Percentiles rank a stretch among this genome's conserved stretches.
phyloP scores from a whole-genome alignment of 2,888 invertebrate species.

The Alviniconcha strummeri region DNA sequence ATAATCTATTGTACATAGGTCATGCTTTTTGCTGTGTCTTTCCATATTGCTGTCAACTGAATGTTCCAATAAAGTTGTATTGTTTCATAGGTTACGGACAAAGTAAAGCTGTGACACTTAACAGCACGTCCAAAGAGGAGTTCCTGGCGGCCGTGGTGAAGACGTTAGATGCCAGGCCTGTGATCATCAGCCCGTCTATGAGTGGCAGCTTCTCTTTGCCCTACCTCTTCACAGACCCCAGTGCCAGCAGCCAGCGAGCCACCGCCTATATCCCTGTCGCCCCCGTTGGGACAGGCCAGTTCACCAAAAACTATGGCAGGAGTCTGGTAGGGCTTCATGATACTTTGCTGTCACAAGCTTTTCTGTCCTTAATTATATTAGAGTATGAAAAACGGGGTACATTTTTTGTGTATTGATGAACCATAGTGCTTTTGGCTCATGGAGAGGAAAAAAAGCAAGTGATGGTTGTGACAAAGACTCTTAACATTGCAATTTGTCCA shows the following conservation, averaged over 20 bases:
- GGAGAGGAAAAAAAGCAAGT: too few relatives aligned
- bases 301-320: conserved; percentile 48
- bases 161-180: conserved; percentile 59
- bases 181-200: conserved; percentile 76
- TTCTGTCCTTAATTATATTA: too few relatives aligned
- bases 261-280: conserved; percentile 74
- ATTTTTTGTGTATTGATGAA: too few relatives aligned
- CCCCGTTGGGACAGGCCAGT: conserved; percentile 68
- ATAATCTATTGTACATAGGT: too few relatives aligned
- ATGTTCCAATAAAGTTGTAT: background rate
- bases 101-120: conserved; percentile 35
- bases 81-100: conserved; percentile 39
- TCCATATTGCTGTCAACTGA: too few relatives aligned
- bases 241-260: conserved; percentile 48
- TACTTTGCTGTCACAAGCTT: too few relatives aligned
- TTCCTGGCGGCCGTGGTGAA: conserved; percentile 68
- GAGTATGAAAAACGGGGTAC: too few relatives aligned
- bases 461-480: too few relatives aligned
- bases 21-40: too few relatives aligned
- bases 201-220: conserved; percentile 75
- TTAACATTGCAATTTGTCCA: too few relatives aligned
- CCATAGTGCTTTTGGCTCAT: too few relatives aligned
- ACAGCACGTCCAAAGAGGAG: conserved; percentile 40
- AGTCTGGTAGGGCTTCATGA: conserved; percentile 48
- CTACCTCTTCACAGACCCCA: conserved; percentile 69